phyloP scores from a whole-genome alignment of 2,888 invertebrate genomes.

The Schizotus pectinicornis region DNA sequence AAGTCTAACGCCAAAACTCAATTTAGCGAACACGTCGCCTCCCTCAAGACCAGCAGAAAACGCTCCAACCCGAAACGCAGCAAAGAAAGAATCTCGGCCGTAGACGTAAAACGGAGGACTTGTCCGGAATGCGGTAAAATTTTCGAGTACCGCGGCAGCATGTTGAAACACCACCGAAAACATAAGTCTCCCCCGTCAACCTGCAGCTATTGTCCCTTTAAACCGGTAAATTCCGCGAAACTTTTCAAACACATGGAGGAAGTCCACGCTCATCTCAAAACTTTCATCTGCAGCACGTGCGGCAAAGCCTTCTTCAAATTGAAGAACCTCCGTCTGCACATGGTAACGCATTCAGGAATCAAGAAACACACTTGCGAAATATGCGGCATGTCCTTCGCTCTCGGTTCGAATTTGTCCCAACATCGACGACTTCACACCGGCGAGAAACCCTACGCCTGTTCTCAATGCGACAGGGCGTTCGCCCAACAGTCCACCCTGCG shows the following conservation, averaged over 20 bases:
- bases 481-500: constrained; percentile 39
- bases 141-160: constrained; percentile 36
- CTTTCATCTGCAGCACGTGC: constrained; percentile 35
- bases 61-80: constrained; percentile 34
- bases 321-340: constrained; percentile 37
- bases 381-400: constrained; percentile 40
- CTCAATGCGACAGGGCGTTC: constrained; percentile 38
- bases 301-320: constrained; percentile 39
- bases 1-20: no score
- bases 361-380: constrained; percentile 42
- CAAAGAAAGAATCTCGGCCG: constrained; percentile 15
- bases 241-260: constrained; percentile 39
- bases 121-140: constrained; percentile 38
- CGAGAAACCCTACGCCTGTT: constrained; percentile 40
- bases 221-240: constrained; percentile 25
- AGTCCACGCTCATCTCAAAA: constrained; percentile 38
- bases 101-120: constrained; percentile 20
- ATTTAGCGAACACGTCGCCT: background rate
- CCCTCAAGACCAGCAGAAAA: background rate
- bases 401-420: constrained; percentile 34
- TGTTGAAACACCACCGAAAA: constrained; percentile 35
- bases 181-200: constrained; percentile 28
- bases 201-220: constrained; percentile 33
- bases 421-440: constrained; percentile 42
- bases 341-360: constrained; percentile 37